These are phyloP conservation scores for Megaceryle alcyon DNA, from an alignment of 2,797 vertebrate genomes.

Conservation along the genomic window DNA sequence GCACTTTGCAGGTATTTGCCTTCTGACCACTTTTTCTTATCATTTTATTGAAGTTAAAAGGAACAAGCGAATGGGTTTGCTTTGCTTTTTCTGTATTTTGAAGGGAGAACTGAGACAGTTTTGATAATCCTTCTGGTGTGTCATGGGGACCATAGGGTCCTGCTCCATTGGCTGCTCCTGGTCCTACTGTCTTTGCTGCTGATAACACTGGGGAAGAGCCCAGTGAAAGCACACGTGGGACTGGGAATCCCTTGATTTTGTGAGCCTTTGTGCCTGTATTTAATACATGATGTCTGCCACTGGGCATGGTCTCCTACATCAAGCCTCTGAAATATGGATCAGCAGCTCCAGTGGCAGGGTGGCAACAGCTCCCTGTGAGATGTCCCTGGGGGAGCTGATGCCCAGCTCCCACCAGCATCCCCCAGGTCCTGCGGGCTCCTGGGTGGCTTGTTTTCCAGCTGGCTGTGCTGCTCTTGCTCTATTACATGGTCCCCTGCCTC, in stretches of 20 bases:
- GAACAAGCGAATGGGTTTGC: neutral
- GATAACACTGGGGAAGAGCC: neutral
- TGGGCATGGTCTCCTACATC: neutral
- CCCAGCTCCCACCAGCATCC: neutral
- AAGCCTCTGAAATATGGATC: neutral
- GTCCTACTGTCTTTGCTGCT: neutral
- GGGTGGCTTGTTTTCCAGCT: neutral
- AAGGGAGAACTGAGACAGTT: neutral
- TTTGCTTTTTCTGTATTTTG: neutral
- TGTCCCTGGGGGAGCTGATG: neutral
- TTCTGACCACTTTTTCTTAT: neutral
- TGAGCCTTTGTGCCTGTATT: neutral
- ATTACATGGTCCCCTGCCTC: neutral
- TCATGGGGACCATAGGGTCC: neutral
- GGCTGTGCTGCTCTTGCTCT: neutral
- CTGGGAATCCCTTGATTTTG: neutral
- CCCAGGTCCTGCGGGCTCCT: neutral
- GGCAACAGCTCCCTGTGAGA: neutral
- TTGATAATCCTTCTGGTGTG: neutral
- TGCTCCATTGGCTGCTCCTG: neutral
- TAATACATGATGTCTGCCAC: rapidly evolving
- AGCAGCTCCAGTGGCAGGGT: neutral
- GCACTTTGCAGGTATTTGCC: rapidly evolving
- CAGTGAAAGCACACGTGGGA: rapidly evolving
- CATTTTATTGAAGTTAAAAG: rapidly evolving